phyloP scores from a whole-genome alignment of 2,797 vertebrate species.

The Liasis olivaceus region DNA sequence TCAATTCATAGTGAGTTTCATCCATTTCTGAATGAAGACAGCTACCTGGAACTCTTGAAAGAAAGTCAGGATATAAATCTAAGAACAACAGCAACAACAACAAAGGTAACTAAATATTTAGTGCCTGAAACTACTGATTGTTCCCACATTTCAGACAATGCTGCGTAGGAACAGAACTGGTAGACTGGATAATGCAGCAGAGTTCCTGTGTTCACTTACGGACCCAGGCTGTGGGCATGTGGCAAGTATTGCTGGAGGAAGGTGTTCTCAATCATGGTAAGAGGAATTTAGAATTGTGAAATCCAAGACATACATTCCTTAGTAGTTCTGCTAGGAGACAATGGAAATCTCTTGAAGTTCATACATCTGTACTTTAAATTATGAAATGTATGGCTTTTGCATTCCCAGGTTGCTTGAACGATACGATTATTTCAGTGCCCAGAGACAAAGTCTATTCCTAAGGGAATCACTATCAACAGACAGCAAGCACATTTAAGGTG shows the following conservation, averaged over 20 bases:
- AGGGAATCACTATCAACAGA: background rate
- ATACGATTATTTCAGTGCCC: background rate
- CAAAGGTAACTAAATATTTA: background rate
- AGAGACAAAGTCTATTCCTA: background rate
- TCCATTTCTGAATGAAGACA: background rate
- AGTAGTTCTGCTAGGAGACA: background rate
- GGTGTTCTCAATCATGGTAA: conserved; percentile 96
- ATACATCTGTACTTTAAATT: background rate
- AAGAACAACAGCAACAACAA: background rate
- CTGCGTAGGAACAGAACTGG: conserved; percentile 95
- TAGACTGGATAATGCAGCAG: conserved; percentile 97
- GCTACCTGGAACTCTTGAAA: background rate
- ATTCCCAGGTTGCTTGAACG: background rate
- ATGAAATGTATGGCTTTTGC: background rate
- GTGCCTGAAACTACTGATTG: background rate
- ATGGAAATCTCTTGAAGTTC: background rate
- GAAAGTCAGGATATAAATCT: background rate
- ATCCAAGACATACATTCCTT: conserved; percentile 23
- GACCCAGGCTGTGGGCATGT: conserved; percentile 95
- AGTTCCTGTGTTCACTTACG: conserved; percentile 92
- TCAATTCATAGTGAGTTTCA: background rate
- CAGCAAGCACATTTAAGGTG: background rate
- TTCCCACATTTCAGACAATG: conserved; percentile 81
- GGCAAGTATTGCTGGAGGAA: conserved; percentile 96
- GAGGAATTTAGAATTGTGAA: conserved; percentile 40